phyloP scores from a whole-genome alignment of 2,888 invertebrate genomes.

The Leucophenga montana region DNA sequence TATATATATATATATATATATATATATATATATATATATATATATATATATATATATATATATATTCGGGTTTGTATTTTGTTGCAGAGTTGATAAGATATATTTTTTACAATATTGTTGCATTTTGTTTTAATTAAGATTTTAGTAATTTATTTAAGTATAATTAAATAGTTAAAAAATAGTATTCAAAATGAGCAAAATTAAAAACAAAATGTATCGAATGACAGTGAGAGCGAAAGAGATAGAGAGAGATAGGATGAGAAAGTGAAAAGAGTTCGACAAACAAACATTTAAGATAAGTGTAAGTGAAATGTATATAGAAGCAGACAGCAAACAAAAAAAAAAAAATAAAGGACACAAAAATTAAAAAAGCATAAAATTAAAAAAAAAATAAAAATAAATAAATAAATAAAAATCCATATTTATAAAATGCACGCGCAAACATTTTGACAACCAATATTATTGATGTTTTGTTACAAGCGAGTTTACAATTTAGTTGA shows the following conservation, averaged over 20 bases:
- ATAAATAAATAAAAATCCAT: slow-evolving; percentile 14
- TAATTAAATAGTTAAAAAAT: slow-evolving; percentile 31
- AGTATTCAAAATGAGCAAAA: slow-evolving; percentile 49
- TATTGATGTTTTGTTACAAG: neutral
- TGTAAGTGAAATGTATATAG: slow-evolving; percentile 26
- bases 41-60: slow-evolving; percentile 46
- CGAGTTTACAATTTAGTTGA: neutral
- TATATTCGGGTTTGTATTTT: slow-evolving; percentile 25
- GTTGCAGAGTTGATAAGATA: slow-evolving; percentile 11
- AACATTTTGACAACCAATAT: too few relatives aligned
- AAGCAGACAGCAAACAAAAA: slow-evolving; percentile 21
- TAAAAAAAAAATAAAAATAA: neutral
- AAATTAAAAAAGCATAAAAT: slow-evolving; percentile 37
- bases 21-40: slow-evolving; percentile 43
- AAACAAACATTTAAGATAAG: slow-evolving; percentile 29
- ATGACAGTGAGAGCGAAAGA: slow-evolving; percentile 32
- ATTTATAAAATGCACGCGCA: slow-evolving; percentile 46
- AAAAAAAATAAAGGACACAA: too few relatives aligned
- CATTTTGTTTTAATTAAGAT: slow-evolving; percentile 42
- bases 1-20: slow-evolving; percentile 33
- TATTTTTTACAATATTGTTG: slow-evolving; percentile 23
- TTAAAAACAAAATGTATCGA: slow-evolving; percentile 43
- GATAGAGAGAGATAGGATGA: slow-evolving; percentile 10
- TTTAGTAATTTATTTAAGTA: slow-evolving; percentile 42
- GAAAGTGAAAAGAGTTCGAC: neutral